Percentiles rank a stretch among this genome's conserved stretches.
Conservation (phyloP, 2,113 vertebrate genomes). For the Gasterosteus aculeatus region DNA sequence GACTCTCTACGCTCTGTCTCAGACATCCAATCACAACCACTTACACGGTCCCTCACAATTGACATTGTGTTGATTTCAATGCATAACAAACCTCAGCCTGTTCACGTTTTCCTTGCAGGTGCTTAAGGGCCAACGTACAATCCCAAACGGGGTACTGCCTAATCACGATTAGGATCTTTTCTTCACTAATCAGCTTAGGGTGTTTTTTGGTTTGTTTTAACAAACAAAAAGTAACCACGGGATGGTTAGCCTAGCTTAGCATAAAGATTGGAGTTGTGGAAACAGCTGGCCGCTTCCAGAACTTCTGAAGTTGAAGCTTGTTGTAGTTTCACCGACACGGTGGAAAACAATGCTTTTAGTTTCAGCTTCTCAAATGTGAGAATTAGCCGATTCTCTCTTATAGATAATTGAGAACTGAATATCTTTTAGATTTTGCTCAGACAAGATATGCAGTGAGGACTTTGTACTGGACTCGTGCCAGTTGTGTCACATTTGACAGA, state of each 20-base stretch:
- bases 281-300: not conserved
- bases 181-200: conserved; percentile 58
- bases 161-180: conserved; percentile 44
- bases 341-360: not conserved
- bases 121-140: conserved; percentile 4
- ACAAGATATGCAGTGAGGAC: not conserved
- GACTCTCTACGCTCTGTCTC: not conserved
- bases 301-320: not conserved
- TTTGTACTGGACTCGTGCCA: not conserved
- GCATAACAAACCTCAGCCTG: conserved; percentile 6
- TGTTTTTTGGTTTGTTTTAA: conserved; percentile 18
- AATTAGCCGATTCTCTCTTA: not conserved
- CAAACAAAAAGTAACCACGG: not conserved
- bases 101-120: not conserved
- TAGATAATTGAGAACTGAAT: too few relatives aligned
- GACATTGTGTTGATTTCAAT: not conserved
- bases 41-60: not conserved
- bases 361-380: not conserved
- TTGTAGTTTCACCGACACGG: not conserved
- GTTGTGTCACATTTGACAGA: not conserved
- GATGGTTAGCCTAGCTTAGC: not conserved
- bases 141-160: conserved; percentile 3
- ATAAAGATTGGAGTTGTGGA: not conserved
- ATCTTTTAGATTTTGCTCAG: too few relatives aligned
- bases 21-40: conserved; percentile 3